Evolutionary conservation across 2,888 invertebrate species (phyloP).

Genomic region (Melanotus villosus): DNA sequence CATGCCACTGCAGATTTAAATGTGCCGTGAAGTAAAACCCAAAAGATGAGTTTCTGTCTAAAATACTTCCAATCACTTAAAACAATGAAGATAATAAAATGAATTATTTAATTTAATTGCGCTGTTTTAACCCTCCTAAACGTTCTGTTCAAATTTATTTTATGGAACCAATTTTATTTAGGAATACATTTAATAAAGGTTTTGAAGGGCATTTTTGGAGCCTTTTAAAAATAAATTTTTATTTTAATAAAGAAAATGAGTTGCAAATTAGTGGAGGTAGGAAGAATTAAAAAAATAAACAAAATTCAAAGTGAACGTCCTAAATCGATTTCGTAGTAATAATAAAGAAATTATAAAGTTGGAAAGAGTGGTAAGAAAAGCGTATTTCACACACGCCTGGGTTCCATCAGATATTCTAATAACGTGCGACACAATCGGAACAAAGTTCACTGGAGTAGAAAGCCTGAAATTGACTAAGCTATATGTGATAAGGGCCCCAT

Average conservation of each 20-base stretch:
- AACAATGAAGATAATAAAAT: constrained; percentile 31
- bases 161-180: too few relatives aligned
- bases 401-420: constrained; percentile 24
- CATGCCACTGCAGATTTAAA: constrained; percentile 58
- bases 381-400: constrained; percentile 20
- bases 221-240: too few relatives aligned
- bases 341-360: constrained; percentile 3
- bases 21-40: constrained; percentile 46
- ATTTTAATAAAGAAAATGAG: too few relatives aligned
- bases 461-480: constrained; percentile 25
- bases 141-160: not conserved
- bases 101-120: not conserved
- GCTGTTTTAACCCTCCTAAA: not conserved
- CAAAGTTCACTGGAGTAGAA: constrained; percentile 20
- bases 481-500: constrained; percentile 10
- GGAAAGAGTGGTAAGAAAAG: constrained; percentile 1
- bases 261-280: too few relatives aligned
- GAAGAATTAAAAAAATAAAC: too few relatives aligned
- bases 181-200: too few relatives aligned
- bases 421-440: constrained; percentile 23
- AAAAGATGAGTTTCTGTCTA: constrained; percentile 23
- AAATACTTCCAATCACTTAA: constrained; percentile 20
- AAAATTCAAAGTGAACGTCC: too few relatives aligned
- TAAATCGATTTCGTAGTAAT: not conserved
- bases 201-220: too few relatives aligned